Evolutionary conservation across 2,113 vertebrate species (phyloP).

Genomic region (Leucoraja erinaceus): DNA sequence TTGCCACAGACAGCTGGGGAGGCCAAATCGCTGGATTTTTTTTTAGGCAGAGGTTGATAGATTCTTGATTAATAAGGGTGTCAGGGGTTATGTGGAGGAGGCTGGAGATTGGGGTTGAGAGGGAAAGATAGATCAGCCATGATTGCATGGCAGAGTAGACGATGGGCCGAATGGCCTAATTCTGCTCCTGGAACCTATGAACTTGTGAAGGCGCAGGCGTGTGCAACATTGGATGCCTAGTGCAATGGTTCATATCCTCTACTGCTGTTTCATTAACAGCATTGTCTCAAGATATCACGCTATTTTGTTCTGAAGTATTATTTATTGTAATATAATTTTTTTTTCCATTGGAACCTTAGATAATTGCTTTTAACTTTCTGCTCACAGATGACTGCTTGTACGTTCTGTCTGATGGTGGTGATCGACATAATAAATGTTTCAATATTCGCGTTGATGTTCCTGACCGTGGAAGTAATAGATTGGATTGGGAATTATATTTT

Average conservation of each 20-base stretch:
- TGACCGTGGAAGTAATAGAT: not conserved
- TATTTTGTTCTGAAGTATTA: not conserved
- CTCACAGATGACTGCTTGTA: not conserved
- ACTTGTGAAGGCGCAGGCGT: not conserved
- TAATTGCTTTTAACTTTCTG: not conserved
- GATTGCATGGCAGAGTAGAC: too few species aligned
- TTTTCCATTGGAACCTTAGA: not conserved
- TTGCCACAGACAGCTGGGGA: too few species aligned
- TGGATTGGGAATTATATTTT: not conserved
- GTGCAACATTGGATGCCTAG: not conserved
- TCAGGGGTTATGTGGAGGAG: too few species aligned
- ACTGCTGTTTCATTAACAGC: not conserved
- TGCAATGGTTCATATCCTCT: not conserved
- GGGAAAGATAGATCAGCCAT: too few species aligned
- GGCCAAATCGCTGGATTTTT: too few species aligned
- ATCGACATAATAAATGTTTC: not conserved
- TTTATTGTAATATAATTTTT: not conserved
- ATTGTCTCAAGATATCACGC: not conserved
- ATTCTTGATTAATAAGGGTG: too few species aligned
- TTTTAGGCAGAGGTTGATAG: too few species aligned
- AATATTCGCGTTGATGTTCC: not conserved
- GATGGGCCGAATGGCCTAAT: too few species aligned
- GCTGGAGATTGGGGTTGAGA: too few species aligned
- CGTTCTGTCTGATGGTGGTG: not conserved
- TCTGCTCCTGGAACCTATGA: too few species aligned